phyloP scores from a whole-genome alignment of 2,797 vertebrate species.

The Lutjanus campechanus region DNA sequence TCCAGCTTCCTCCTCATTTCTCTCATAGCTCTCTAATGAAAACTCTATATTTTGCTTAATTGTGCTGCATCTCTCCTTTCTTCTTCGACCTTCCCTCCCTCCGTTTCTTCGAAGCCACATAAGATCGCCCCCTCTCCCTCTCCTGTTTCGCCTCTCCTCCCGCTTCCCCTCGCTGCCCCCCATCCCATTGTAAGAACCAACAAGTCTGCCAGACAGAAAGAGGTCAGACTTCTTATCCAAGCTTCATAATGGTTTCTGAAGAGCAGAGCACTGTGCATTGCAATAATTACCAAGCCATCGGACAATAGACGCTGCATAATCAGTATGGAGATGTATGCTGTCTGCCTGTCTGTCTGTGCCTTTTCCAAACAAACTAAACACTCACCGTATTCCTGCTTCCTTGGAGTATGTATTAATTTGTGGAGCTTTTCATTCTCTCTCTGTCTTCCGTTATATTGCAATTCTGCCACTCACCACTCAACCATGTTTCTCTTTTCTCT shows the following conservation, averaged over 20 bases:
- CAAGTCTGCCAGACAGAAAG: slow-evolving; percentile 75
- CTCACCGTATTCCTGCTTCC: slow-evolving; percentile 55
- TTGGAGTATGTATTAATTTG: slow-evolving; percentile 67
- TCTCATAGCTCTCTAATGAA: slow-evolving; percentile 16
- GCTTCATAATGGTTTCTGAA: slow-evolving; percentile 78
- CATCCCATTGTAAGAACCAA: slow-evolving; percentile 72
- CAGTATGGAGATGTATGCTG: slow-evolving; percentile 95
- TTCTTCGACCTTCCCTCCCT: slow-evolving; percentile 39
- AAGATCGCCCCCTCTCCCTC: slow-evolving; percentile 2
- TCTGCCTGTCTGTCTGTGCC: slow-evolving; percentile 56
- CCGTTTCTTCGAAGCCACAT: slow-evolving; percentile 46
- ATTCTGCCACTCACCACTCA: slow-evolving; percentile 32
- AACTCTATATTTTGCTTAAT: slow-evolving; percentile 37
- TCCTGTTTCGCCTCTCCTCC: slow-evolving; percentile 6
- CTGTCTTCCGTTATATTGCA: slow-evolving; percentile 39
- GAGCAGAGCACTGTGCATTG: slow-evolving; percentile 93
- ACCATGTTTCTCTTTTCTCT: slow-evolving; percentile 9
- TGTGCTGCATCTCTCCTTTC: slow-evolving; percentile 33
- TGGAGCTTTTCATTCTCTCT: slow-evolving; percentile 58
- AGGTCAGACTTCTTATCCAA: slow-evolving; percentile 80
- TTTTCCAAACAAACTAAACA: slow-evolving; percentile 65
- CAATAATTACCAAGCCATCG: slow-evolving; percentile 93
- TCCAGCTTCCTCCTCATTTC: slow-evolving; percentile 6
- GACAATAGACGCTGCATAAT: slow-evolving; percentile 97
- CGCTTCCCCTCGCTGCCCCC: slow-evolving; percentile 28